Percentiles rank a stretch among this genome's conserved stretches.
phyloP scores from a whole-genome alignment of 2,797 vertebrate species.

The Cottoperca gobio region DNA sequence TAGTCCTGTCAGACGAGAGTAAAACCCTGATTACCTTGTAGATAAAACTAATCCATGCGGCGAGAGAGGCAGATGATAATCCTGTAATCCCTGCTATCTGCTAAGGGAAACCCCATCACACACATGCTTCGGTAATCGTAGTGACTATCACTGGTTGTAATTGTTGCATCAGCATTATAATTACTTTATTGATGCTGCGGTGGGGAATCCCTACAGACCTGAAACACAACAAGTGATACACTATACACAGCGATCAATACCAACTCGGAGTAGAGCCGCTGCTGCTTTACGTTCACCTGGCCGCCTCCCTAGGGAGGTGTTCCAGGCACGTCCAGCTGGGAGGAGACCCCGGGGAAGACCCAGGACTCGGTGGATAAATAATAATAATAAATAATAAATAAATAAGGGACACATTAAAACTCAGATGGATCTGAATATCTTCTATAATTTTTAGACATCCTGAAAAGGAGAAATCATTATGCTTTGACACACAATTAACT shows the following conservation, averaged over 20 bases:
- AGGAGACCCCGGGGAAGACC: too few relatives aligned
- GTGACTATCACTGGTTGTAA: slow-evolving; percentile 31
- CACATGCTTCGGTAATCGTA: slow-evolving; percentile 30
- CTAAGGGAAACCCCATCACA: slow-evolving; percentile 43
- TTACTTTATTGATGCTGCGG: slow-evolving; percentile 50
- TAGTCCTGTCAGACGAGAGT: slow-evolving; percentile 54
- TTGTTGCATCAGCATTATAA: slow-evolving; percentile 36
- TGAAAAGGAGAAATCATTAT: too few relatives aligned
- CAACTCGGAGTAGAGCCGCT: too few relatives aligned
- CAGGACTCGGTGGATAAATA: too few relatives aligned
- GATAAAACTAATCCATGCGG: slow-evolving; percentile 66
- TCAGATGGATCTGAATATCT: too few relatives aligned
- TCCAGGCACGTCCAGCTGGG: too few relatives aligned
- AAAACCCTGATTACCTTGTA: slow-evolving; percentile 61
- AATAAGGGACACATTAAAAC: too few relatives aligned
- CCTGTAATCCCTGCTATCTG: slow-evolving; percentile 59
- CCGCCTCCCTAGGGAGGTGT: too few relatives aligned
- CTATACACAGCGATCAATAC: slow-evolving; percentile 18
- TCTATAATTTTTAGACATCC: too few relatives aligned
- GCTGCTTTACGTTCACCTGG: too few relatives aligned
- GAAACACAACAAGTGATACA: slow-evolving; percentile 5
- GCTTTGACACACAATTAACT: too few relatives aligned
- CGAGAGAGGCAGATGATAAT: slow-evolving; percentile 44
- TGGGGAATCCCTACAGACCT: slow-evolving; percentile 28
- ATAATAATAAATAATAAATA: too few relatives aligned